Percentiles rank a stretch among this genome's conserved stretches.
These are phyloP conservation scores for Avahi laniger DNA, from an alignment of 2,797 vertebrate genomes.

Conservation along the genomic window DNA sequence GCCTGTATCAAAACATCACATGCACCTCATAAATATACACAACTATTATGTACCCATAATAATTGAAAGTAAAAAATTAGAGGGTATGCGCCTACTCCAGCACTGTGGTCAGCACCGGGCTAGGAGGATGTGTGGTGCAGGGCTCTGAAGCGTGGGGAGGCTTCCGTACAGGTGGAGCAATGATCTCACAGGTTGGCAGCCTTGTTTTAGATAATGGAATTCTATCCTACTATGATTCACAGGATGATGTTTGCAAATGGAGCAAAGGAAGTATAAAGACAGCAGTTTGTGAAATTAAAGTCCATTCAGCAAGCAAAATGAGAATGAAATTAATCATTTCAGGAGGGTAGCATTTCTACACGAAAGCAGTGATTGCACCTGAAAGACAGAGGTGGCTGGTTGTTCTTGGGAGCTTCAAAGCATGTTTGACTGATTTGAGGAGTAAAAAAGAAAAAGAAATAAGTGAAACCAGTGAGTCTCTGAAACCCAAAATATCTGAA, in stretches of 20 bases:
- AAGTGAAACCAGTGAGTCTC: conserved; percentile 94
- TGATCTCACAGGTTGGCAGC: conserved; percentile 92
- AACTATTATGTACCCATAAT: background rate
- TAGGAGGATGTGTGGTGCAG: background rate
- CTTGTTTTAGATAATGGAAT: conserved; percentile 94
- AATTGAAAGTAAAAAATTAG: background rate
- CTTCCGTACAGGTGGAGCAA: background rate
- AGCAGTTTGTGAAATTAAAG: conserved; percentile 98
- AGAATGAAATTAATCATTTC: conserved; percentile 67
- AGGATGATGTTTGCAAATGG: conserved; percentile 96
- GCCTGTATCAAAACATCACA: background rate
- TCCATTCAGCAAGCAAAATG: conserved; percentile 82
- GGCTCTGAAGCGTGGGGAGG: background rate
- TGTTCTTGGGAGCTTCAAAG: conserved; percentile 95
- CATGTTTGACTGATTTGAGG: conserved; percentile 92
- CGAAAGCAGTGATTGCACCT: conserved; percentile 95
- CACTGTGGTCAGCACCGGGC: background rate
- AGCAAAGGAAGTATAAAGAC: conserved; percentile 99
- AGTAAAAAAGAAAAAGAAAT: conserved; percentile 94
- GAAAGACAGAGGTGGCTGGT: conserved; percentile 97
- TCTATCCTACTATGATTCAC: conserved; percentile 96
- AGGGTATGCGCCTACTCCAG: background rate
- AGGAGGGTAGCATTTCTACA: conserved; percentile 81
- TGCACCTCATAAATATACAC: background rate
- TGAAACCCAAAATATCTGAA: conserved; percentile 99